Base-by-base conservation (phyloP, 2,113 vertebrate genomes). In the Pipra filicauda region DNA sequence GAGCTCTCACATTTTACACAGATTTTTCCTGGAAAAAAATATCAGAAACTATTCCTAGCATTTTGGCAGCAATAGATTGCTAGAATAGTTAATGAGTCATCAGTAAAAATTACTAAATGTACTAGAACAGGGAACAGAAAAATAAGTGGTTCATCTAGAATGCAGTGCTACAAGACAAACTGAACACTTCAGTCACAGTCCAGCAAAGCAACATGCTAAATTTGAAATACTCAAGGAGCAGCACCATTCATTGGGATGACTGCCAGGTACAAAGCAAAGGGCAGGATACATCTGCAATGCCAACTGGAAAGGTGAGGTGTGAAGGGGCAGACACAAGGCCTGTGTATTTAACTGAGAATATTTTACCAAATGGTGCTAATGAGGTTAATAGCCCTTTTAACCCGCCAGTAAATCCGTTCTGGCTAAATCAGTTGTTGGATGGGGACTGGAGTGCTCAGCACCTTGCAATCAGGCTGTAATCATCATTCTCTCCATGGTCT, bases 1-100 rank as follows among this genome's bases (percentile, higher is more conserved):
- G 89, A 94, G 91, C 61, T 71, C 73, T 96, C 91, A 91, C 52
- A 93, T 84, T 85, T 91, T 75, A 92, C 52, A 96, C 21, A 92
- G 57, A 84, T 89, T 91, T 87, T 94, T 46, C 83, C 76, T 81
- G 79, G 65, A 69, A 92, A 88, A 83, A 91, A n/a, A 26, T 14
- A 73, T 23, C 94, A 89, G 69, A 93, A 89, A 81, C 70, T 75
- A 95, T 82, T 66, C 70, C 93, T 88, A 94, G 80, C 12, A 31
- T 84, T 95, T 91, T 85, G 69, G 46, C 76, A 92, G 89, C 80
- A 87, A 91, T 44, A 90, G 85, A 94, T 69, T 96, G 79, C 69
- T 95, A 72, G 74, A 94, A 94, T 33, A 89, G 66, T 89, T 93
- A 88, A 94, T 54, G 71, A 90, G 77, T 24, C 55, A 51, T 51